Evolutionary conservation across 2,888 invertebrate species (phyloP).

Genomic region (Drosophila colorata): DNA sequence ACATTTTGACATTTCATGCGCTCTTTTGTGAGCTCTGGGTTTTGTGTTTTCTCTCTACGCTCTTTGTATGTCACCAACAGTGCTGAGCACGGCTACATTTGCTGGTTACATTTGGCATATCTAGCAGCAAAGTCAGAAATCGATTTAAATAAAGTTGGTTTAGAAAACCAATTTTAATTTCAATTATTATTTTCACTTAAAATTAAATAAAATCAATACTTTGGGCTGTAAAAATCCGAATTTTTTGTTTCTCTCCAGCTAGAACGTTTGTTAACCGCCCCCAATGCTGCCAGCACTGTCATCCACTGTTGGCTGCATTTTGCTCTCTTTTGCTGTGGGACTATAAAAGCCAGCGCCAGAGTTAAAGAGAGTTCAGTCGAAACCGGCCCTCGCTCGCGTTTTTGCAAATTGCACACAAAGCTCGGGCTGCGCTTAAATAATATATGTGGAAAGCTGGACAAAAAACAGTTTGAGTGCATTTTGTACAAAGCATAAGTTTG

Average conservation of each 20-base stretch:
- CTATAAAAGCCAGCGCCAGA: conserved; percentile 59
- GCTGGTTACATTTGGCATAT: background rate
- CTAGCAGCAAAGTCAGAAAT: background rate
- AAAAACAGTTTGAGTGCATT: conserved; percentile 64
- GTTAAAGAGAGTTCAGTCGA: conserved; percentile 58
- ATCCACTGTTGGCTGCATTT: conserved; percentile 4
- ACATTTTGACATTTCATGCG: background rate
- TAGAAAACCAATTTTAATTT: background rate
- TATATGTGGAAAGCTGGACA: conserved; percentile 61
- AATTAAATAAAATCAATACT: background rate
- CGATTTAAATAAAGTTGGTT: background rate
- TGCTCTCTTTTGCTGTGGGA: conserved; percentile 23
- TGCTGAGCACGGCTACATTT: conserved; percentile 1
- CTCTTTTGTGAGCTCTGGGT: conserved; percentile 30
- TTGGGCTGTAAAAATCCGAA: background rate
- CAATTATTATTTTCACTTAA: background rate
- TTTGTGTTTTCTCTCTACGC: background rate
- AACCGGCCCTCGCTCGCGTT: conserved; percentile 69
- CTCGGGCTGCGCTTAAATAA: conserved; percentile 51
- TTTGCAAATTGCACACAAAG: conserved; percentile 58
- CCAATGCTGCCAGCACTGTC: conserved; percentile 1
- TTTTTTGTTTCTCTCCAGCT: background rate
- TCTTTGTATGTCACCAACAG: too few species aligned
- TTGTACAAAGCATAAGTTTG: conserved; percentile 39
- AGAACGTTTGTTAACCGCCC: background rate